A percentile compares a stretch with the other conserved stretches of the same genome.
These are phyloP conservation scores for Fukomys damarensis DNA, from an alignment of 2,113 vertebrate genomes.

Conservation along the genomic window DNA sequence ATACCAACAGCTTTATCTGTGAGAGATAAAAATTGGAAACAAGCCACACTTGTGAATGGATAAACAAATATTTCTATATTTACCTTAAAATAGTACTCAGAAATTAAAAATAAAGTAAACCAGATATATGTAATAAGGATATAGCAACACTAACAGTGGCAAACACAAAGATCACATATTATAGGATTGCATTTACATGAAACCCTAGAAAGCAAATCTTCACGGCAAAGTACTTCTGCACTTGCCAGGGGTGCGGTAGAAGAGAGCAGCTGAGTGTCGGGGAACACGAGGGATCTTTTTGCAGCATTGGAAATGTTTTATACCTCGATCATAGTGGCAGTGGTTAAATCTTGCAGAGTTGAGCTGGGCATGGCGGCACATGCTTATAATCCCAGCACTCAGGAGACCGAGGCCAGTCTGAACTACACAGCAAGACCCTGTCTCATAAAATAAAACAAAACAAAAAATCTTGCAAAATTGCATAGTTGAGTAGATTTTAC, in stretches of 20 bases:
- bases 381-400: neutral
- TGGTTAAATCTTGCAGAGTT: neutral
- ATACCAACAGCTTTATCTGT: neutral
- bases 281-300: neutral
- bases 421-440: neutral
- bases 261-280: neutral
- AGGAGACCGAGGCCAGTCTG: neutral
- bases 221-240: neutral
- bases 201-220: neutral
- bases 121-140: too few species aligned
- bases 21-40: neutral
- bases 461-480: neutral
- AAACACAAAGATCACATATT: neutral
- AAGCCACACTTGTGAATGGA: neutral
- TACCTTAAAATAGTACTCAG: neutral
- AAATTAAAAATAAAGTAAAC: neutral
- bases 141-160: neutral
- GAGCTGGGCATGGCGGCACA: too few species aligned
- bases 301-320: neutral
- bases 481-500: neutral
- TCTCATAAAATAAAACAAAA: neutral
- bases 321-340: neutral
- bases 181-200: neutral
- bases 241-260: fast-evolving
- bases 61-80: neutral